Conservation (phyloP, 2,113 vertebrate genomes). For the Chlamydotis undulata region DNA sequence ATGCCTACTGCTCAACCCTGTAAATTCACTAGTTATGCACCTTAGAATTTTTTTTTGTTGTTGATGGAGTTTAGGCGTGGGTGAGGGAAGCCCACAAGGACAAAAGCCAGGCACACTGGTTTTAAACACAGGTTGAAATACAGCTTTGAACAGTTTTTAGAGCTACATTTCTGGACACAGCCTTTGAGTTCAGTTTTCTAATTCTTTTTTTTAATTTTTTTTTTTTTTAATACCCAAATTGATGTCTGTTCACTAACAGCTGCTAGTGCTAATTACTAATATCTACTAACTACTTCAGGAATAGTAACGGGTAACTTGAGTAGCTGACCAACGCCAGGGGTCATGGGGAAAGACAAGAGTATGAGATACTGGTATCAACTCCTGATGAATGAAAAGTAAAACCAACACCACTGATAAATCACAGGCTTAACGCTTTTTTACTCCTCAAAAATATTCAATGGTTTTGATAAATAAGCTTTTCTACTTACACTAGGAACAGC, state of each 20-base stretch:
- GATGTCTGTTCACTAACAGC: neutral
- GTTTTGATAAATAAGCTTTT: neutral
- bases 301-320: neutral
- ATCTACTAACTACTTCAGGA: neutral
- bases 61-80: too few species aligned
- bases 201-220: neutral
- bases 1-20: neutral
- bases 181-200: neutral
- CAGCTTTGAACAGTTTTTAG: too few species aligned
- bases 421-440: neutral
- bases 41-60: too few species aligned
- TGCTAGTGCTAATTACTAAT: neutral
- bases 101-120: too few species aligned
- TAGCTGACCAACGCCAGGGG: neutral
- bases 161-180: neutral
- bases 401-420: neutral
- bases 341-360: neutral
- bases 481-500: constrained; percentile 88
- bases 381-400: neutral
- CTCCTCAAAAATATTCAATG: neutral
- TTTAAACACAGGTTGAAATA: too few species aligned
- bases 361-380: neutral
- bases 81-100: too few species aligned
- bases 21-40: neutral
- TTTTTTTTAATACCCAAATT: neutral